Evolutionary conservation across 2,797 vertebrate genomes (phyloP).

Genomic region (Tarsius wallacei): DNA sequence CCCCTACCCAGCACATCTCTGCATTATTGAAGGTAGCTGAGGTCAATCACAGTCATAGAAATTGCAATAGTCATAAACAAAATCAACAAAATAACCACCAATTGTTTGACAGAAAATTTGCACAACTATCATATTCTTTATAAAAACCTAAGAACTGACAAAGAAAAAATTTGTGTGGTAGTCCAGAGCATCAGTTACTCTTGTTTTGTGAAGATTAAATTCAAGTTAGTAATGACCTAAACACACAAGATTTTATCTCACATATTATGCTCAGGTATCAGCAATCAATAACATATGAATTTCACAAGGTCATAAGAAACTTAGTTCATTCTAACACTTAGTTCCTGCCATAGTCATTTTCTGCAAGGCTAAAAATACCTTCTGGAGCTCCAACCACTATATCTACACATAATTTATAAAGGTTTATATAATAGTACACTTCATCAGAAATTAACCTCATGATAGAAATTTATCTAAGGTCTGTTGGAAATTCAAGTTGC

Average conservation of each 20-base stretch:
- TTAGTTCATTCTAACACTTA: not conserved
- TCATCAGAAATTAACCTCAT: not conserved
- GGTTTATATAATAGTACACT: not conserved
- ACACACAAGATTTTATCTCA: not conserved
- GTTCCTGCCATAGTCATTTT: not conserved
- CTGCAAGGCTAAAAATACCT: not conserved
- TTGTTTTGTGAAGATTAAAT: not conserved
- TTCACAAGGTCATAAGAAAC: not conserved
- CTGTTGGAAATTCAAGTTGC: not conserved
- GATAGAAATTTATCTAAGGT: not conserved
- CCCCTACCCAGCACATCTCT: not conserved
- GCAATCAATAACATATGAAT: not conserved
- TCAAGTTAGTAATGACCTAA: not conserved
- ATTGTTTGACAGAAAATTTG: not conserved
- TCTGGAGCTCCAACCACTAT: accelerated
- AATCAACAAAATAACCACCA: not conserved
- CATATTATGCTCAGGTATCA: not conserved
- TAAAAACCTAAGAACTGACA: not conserved
- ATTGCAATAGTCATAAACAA: not conserved
- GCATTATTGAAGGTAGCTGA: not conserved
- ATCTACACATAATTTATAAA: not conserved
- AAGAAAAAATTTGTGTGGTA: not conserved
- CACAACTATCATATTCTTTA: not conserved
- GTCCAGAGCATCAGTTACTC: not conserved
- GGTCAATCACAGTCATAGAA: not conserved